Percentiles rank a stretch among this genome's conserved stretches.
Conservation (phyloP, 2,797 vertebrate genomes). For the Molossus alvarezi region DNA sequence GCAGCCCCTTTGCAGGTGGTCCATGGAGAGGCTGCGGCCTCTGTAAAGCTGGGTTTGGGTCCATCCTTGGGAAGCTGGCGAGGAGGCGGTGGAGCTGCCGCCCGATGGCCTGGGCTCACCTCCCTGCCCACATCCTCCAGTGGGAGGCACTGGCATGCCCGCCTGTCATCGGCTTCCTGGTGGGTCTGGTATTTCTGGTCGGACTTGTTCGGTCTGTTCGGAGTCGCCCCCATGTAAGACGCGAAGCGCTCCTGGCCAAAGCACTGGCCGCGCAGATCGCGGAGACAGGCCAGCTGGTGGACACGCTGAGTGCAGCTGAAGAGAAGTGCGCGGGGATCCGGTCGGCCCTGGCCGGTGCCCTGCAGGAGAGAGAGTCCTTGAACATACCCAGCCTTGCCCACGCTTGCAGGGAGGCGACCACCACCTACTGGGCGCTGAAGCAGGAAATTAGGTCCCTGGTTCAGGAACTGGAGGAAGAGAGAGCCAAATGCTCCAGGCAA, state of each 20-base stretch:
- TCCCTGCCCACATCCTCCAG: neutral
- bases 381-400: neutral
- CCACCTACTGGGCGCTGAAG: fast-evolving
- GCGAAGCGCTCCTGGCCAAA: neutral
- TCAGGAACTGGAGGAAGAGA: neutral
- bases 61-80: neutral
- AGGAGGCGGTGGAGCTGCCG: neutral
- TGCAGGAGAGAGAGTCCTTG: neutral
- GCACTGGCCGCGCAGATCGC: neutral
- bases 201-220: neutral
- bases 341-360: neutral
- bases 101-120: neutral
- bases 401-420: neutral
- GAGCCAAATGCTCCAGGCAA: neutral
- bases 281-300: neutral
- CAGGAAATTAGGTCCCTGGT: neutral
- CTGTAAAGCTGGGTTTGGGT: neutral
- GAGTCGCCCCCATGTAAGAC: neutral
- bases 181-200: neutral
- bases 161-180: neutral
- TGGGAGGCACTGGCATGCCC: neutral
- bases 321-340: neutral
- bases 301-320: neutral
- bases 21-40: neutral
- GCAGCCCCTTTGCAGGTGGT: neutral